phyloP scores from a whole-genome alignment of 2,888 invertebrate genomes.

The Heliconius ismenius region DNA sequence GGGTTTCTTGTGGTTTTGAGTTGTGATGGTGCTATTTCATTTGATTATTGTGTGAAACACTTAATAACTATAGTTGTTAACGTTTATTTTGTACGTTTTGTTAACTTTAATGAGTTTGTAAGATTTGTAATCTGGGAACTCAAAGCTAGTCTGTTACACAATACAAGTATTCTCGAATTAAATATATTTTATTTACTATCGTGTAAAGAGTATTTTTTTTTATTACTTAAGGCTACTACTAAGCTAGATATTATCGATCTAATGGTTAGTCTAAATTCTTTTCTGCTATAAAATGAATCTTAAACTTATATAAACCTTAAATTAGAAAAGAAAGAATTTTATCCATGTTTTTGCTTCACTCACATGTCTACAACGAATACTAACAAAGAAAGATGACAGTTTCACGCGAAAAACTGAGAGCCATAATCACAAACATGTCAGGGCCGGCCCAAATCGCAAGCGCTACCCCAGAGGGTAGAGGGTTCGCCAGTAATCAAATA shows the following conservation, averaged over 20 bases:
- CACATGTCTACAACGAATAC: slow-evolving; percentile 25
- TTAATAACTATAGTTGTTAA: neutral
- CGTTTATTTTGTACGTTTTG: slow-evolving; percentile 5
- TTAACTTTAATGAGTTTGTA: slow-evolving; percentile 4
- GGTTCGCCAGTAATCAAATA: slow-evolving; percentile 50
- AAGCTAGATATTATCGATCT: neutral
- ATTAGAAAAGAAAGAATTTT: neutral
- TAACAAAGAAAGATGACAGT: slow-evolving; percentile 43
- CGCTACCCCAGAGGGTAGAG: slow-evolving; percentile 40
- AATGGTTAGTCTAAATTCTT: neutral
- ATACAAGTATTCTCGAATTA: no score
- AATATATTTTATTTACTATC: no score
- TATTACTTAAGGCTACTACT: neutral
- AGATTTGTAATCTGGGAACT: neutral
- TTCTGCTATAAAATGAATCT: neutral
- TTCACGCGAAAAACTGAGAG: slow-evolving; percentile 42
- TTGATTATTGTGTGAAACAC: slow-evolving; percentile 17
- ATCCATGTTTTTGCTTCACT: neutral
- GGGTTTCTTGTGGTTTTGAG: neutral
- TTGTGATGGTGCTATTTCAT: slow-evolving; percentile 15
- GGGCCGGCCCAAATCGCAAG: slow-evolving; percentile 37
- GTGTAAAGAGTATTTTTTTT: no score
- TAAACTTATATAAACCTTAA: neutral
- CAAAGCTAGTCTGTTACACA: no score
- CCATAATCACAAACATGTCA: slow-evolving; percentile 48